Percentiles rank a stretch among this genome's conserved stretches.
Conservation (phyloP, 2,797 vertebrate species). For the Sebastes iracundus region DNA sequence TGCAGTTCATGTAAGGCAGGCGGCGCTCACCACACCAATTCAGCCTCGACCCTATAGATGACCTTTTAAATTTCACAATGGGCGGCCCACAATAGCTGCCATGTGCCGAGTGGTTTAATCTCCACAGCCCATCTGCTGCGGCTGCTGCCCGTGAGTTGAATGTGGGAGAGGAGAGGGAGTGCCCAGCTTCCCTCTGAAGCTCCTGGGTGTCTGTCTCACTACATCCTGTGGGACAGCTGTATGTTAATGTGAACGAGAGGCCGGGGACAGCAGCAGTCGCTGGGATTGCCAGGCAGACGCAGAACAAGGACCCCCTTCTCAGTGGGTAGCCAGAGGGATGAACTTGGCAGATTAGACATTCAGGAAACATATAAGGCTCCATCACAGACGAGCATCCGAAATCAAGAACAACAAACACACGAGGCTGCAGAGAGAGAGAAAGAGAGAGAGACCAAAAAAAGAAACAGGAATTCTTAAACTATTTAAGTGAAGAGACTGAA, state of each 20-base stretch:
- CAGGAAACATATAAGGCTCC: slow-evolving; percentile 87
- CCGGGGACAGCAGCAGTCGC: slow-evolving; percentile 90
- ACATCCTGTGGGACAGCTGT: slow-evolving; percentile 94
- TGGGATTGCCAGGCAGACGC: slow-evolving; percentile 84
- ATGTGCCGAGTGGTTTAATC: slow-evolving; percentile 89
- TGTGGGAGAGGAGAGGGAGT: slow-evolving; percentile 61
- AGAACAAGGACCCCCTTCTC: slow-evolving; percentile 90
- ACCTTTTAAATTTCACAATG: slow-evolving; percentile 89
- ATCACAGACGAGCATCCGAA: slow-evolving; percentile 63
- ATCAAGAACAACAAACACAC: slow-evolving; percentile 68
- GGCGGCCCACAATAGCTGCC: slow-evolving; percentile 85
- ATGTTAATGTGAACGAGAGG: slow-evolving; percentile 96
- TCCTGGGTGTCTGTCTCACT: slow-evolving; percentile 81
- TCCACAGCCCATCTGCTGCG: slow-evolving; percentile 92
- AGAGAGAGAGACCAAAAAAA: slow-evolving; percentile 13
- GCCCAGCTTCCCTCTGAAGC: slow-evolving; percentile 75
- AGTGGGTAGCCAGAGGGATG: slow-evolving; percentile 87
- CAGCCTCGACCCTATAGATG: slow-evolving; percentile 74
- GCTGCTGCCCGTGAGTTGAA: slow-evolving; percentile 78
- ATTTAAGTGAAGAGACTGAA: slow-evolving; percentile 69
- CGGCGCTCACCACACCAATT: slow-evolving; percentile 34
- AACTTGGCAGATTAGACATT: slow-evolving; percentile 94
- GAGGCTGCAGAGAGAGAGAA: slow-evolving; percentile 19
- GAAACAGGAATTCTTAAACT: slow-evolving; percentile 62
- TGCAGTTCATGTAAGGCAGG: slow-evolving; percentile 23